Conservation (phyloP, 2,888 invertebrate species). For the Xestia rhomboidea region DNA sequence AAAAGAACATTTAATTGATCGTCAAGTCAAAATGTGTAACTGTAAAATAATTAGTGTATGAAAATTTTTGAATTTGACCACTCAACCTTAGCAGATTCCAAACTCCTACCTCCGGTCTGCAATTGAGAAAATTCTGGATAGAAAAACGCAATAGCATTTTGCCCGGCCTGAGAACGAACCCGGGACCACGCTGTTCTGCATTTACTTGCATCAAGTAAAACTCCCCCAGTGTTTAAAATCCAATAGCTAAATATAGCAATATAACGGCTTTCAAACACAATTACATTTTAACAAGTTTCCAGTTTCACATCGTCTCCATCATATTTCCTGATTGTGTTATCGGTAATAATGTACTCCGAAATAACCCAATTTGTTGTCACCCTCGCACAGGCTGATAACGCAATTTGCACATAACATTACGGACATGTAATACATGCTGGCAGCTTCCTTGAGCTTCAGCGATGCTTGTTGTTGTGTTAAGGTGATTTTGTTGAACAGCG, state of each 20-base stretch:
- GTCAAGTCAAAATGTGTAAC: background rate
- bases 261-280: background rate
- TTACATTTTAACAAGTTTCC: slow-evolving; percentile 22
- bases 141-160: background rate
- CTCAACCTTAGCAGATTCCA: background rate
- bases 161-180: background rate
- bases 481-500: background rate
- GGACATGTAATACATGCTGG: slow-evolving; percentile 31
- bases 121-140: background rate
- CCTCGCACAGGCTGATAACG: slow-evolving; percentile 22
- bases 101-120: too few relatives aligned
- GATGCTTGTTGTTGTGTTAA: slow-evolving; percentile 8
- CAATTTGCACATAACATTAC: slow-evolving; percentile 36
- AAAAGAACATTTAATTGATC: background rate
- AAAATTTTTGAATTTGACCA: background rate
- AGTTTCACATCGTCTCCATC: slow-evolving; percentile 7
- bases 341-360: slow-evolving; percentile 30
- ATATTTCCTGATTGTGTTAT: slow-evolving; percentile 32
- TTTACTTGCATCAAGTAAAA: background rate
- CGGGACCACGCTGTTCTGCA: background rate
- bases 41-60: background rate
- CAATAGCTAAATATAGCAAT: background rate
- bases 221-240: background rate
- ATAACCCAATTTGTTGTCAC: slow-evolving; percentile 28
- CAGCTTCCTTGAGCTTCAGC: slow-evolving; percentile 10